phyloP scores from a whole-genome alignment of 2,113 vertebrate species.

The Emberiza fucata region DNA sequence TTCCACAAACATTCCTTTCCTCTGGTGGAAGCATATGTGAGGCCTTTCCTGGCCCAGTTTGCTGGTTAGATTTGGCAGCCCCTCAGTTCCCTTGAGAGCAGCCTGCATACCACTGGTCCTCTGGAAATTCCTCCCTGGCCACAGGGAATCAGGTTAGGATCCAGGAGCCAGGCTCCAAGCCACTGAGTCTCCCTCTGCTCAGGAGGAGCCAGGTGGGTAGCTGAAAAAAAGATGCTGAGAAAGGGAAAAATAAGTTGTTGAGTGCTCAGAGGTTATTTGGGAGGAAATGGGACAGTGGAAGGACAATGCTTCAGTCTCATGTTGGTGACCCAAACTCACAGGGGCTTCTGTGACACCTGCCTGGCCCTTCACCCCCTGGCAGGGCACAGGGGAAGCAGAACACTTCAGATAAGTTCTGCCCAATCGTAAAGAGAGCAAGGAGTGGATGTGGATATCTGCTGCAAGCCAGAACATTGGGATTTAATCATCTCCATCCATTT shows the following conservation, averaged over 20 bases:
- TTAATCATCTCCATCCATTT: background rate
- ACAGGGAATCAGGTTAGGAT: conserved; percentile 17
- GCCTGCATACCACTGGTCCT: background rate
- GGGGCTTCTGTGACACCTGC: background rate
- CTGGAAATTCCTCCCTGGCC: conserved; percentile 51
- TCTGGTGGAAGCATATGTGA: background rate
- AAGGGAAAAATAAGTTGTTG: background rate
- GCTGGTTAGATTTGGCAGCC: background rate
- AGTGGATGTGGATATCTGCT: background rate
- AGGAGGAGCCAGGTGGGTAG: background rate
- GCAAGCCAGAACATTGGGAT: background rate
- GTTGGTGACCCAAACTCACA: background rate
- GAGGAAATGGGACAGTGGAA: background rate
- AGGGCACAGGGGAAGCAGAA: background rate
- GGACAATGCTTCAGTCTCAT: background rate
- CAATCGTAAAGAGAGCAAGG: background rate
- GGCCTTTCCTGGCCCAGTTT: conserved; percentile 26
- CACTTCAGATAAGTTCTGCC: background rate
- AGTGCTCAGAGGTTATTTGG: background rate
- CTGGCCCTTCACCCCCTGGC: too few species aligned
- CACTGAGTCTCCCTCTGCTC: background rate
- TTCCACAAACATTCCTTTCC: conserved; percentile 45
- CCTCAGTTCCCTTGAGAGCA: background rate
- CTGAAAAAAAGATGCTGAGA: background rate
- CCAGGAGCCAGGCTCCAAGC: background rate